Evolutionary conservation across 2,113 vertebrate genomes (phyloP).

Genomic region (Antechinus stuartii): DNA sequence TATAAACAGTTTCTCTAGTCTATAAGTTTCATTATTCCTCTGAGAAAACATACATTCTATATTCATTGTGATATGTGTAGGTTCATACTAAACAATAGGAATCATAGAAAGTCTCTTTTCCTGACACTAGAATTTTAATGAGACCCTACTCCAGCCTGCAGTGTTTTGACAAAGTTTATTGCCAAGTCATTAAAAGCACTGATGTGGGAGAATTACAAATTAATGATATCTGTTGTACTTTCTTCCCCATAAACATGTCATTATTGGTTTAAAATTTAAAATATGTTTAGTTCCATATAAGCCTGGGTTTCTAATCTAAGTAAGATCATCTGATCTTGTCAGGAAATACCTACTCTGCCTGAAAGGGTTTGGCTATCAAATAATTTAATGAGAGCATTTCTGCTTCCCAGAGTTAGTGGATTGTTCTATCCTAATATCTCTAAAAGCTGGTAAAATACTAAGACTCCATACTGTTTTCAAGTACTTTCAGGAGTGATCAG

Average conservation of each 20-base stretch:
- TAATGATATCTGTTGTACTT: conserved; percentile 1
- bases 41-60: neutral
- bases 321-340: neutral
- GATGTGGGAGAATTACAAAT: neutral
- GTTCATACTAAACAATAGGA: neutral
- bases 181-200: neutral
- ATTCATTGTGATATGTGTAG: neutral
- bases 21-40: neutral
- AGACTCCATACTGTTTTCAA: neutral
- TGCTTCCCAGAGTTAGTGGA: neutral
- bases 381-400: neutral
- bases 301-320: conserved; percentile 21
- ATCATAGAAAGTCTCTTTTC: neutral
- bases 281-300: conserved; percentile 21
- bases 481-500: neutral
- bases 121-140: neutral
- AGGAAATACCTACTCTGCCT: neutral
- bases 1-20: neutral
- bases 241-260: neutral
- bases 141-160: neutral
- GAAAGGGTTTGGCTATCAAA: neutral
- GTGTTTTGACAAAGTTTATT: no score
- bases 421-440: neutral
- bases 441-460: neutral
- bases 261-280: neutral